Evolutionary conservation across 2,888 invertebrate genomes (phyloP).

Genomic region (Amorpha juglandis): DNA sequence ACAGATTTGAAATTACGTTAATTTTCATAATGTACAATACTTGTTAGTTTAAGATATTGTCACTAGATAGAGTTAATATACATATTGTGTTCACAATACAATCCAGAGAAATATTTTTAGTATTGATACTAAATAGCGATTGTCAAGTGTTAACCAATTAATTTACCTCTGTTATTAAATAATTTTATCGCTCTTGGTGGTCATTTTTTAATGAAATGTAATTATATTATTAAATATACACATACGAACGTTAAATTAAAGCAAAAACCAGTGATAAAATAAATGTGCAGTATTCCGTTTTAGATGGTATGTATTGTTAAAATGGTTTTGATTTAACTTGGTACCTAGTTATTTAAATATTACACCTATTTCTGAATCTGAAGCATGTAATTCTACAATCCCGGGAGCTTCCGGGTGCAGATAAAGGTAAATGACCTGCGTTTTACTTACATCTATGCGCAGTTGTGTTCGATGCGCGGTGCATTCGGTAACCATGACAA

Average conservation of each 20-base stretch:
- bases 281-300: not conserved
- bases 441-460: conserved; percentile 14
- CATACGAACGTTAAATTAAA: not conserved
- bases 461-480: conserved; percentile 21
- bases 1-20: no score
- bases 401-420: conserved; percentile 4
- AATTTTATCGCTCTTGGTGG: not conserved
- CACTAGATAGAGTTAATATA: not conserved
- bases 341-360: no score
- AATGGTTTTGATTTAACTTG: no score
- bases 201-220: not conserved
- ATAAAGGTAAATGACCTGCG: conserved; percentile 24
- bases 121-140: not conserved
- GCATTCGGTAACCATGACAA: conserved; percentile 24
- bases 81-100: not conserved
- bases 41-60: not conserved
- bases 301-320: not conserved
- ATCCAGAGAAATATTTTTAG: not conserved
- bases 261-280: not conserved
- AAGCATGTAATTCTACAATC: no score
- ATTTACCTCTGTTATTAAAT: not conserved
- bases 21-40: not conserved
- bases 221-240: not conserved
- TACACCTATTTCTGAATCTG: not conserved
- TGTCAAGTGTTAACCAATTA: no score